Percentiles rank a stretch among this genome's conserved stretches.
phyloP scores from a whole-genome alignment of 2,113 vertebrate species.

The Galemys pyrenaicus region DNA sequence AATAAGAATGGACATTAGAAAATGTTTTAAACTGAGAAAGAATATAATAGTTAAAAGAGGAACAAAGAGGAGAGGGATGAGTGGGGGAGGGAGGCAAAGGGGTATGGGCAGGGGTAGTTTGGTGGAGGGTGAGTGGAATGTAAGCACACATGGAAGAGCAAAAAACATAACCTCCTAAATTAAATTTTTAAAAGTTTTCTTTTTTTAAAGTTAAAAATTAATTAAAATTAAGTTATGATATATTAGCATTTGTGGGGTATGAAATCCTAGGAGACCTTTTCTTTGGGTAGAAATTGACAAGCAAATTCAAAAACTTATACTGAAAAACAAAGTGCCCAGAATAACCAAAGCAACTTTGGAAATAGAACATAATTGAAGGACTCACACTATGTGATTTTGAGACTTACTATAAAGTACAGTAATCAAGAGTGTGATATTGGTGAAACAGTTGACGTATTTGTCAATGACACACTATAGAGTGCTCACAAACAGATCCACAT shows the following conservation, averaged over 20 bases:
- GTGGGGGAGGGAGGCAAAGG: no score
- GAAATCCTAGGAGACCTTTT: neutral
- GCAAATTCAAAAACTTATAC: neutral
- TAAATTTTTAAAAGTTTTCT: no score
- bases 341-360: neutral
- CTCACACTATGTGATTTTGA: neutral
- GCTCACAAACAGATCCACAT: neutral
- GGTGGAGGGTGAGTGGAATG: no score
- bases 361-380: neutral
- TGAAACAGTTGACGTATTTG: neutral
- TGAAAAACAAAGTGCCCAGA: neutral
- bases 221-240: neutral
- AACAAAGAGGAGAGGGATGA: no score
- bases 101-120: no score
- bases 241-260: neutral
- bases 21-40: neutral
- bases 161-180: no score
- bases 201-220: no score
- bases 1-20: constrained; percentile 1
- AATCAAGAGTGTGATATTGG: neutral
- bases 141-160: no score
- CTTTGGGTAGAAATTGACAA: neutral
- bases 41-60: neutral
- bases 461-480: neutral
- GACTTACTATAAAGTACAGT: neutral